These are phyloP conservation scores for Columbina picui DNA, from an alignment of 2,113 vertebrate species.

Conservation along the genomic window DNA sequence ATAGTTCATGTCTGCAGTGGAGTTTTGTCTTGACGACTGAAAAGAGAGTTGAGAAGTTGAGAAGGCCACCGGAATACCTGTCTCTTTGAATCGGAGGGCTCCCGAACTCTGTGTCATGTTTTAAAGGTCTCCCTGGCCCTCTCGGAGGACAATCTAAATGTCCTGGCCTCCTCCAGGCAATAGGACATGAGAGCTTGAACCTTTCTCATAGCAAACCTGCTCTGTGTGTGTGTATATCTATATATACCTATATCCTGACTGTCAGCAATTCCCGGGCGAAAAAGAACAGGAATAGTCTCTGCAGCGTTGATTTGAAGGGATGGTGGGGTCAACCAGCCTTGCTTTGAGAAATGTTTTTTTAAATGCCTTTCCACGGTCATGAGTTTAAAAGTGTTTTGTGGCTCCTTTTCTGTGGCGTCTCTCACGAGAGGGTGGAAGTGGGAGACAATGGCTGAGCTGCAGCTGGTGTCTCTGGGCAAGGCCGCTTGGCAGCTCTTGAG, in stretches of 20 bases:
- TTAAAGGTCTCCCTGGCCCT: constrained; percentile 79
- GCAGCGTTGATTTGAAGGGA: background rate
- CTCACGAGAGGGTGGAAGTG: background rate
- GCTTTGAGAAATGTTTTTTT: background rate
- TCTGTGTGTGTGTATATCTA: background rate
- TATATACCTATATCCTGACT: background rate
- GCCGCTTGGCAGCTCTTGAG: background rate
- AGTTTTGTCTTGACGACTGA: constrained; percentile 38
- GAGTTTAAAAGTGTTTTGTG: background rate
- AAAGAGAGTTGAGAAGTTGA: constrained; percentile 63
- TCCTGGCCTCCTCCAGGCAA: constrained; percentile 76
- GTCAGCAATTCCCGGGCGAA: background rate
- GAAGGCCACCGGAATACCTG: constrained; percentile 71
- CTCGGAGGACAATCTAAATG: constrained; percentile 76
- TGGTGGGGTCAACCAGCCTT: background rate
- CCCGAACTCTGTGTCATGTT: constrained; percentile 45
- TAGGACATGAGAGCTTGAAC: constrained; percentile 55
- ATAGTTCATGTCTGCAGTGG: constrained; percentile 63
- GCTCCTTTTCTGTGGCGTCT: background rate
- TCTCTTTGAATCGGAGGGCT: constrained; percentile 75
- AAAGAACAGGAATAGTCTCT: background rate
- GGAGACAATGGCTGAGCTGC: background rate
- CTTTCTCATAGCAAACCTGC: background rate
- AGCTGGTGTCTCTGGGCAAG: background rate
- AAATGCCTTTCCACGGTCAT: background rate